Base-by-base conservation (phyloP, 2,888 invertebrate species). In the Oeneis ivallda region DNA sequence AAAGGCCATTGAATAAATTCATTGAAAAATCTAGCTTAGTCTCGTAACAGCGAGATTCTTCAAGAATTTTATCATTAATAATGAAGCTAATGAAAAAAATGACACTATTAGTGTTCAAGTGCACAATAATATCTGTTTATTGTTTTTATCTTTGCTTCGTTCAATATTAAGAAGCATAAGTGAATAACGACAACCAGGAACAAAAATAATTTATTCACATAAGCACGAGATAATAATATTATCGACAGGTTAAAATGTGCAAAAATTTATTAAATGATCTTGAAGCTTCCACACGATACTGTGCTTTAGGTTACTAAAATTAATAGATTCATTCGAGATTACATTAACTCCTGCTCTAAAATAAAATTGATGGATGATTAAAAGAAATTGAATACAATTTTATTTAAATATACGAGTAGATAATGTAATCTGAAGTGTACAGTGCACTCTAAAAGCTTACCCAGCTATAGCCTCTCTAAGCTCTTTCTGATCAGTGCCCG, bases 401-500 rank as follows among this genome's bases (percentile, higher is more conserved):
- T 6, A 39, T 13, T 19, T 13, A 8, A 47, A 41, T 69, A 77
- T 7, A 11, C 37, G 37, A 37, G 11, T 78, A 80, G 81, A 86
- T 86, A 87, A 85, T 86, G 81, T 84, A 86, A 86, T 77, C 88
- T 75, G 74, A 78, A 79, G 82, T 82, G 79, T 83, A 83, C 80
- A 79, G 91, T 92, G 89, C 89, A 88, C 75, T 81, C 89, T 87
- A 88, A 77, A 92, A 87, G 94, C 95, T 94, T 93, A 96, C 96
- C 95, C 96, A 91, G 95, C 95, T 80, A 96, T 93, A 80, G 96
- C 96, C 89, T 96, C 95, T 86, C 95, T 94, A 87, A 97, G 96
- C 93, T 97, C 97, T 92, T 96, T 96, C 84, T 96, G 96, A 93
- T 97, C 97, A 79, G 96, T 97, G 85, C 97, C 97, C 77, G 97